phyloP scores from a whole-genome alignment of 2,888 invertebrate genomes.

The Brassicogethes aeneus region DNA sequence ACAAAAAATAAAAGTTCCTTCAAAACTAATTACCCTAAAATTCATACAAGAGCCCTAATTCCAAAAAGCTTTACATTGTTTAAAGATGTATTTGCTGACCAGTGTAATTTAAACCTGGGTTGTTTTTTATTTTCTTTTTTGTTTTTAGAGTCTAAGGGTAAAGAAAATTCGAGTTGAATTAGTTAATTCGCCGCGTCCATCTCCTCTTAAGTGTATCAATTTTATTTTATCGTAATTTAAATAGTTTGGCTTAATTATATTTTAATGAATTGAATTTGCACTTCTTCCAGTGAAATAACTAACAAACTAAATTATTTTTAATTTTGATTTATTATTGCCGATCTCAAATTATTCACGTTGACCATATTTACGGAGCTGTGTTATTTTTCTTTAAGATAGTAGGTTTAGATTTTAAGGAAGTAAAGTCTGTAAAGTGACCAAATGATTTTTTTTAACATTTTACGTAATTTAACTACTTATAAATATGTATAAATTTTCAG shows the following conservation, averaged over 20 bases:
- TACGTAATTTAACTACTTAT: not conserved
- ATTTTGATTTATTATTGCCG: not conserved
- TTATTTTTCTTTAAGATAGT: constrained; percentile 6
- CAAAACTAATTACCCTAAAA: no score
- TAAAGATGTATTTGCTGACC: no score
- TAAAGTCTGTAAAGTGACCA: constrained; percentile 4
- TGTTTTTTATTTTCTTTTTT: constrained; percentile 10
- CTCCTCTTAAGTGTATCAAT: constrained; percentile 7
- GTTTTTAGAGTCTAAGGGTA: constrained; percentile 59
- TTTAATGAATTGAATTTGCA: no score
- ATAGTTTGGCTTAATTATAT: not conserved
- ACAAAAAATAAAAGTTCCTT: no score
- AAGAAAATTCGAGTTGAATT: constrained; percentile 56
- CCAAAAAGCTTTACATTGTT: no score
- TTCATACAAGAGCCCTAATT: no score
- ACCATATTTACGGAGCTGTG: constrained; percentile 8
- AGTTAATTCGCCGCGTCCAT: constrained; percentile 3
- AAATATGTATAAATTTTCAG: not conserved
- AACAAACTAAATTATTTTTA: no score
- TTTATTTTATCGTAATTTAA: constrained; percentile 9
- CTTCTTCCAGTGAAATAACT: no score
- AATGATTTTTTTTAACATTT: constrained; percentile 5
- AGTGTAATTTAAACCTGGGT: no score
- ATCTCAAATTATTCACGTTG: not conserved
- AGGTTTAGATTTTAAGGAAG: constrained; percentile 2